Evolutionary conservation across 1,140 invertebrate genomes (phyloP), one percentile per base, ranked within the genome.

Genomic region (Hypsibius dujardini): DNA sequence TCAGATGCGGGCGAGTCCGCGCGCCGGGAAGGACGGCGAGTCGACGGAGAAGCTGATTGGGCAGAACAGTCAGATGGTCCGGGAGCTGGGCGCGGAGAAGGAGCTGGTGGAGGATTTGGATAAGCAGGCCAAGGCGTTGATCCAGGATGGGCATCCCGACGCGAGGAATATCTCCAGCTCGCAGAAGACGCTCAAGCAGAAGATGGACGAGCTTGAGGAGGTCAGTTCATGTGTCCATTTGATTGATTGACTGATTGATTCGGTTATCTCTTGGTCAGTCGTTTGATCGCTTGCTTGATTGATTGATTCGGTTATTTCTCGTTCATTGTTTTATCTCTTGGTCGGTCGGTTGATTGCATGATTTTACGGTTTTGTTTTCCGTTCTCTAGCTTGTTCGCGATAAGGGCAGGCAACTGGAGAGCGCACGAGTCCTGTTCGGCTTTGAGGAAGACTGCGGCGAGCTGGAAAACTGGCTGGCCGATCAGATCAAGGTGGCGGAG

Each of bases 391-490:
- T 42, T 62, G 75, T 42, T 70, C 73, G 47, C 71, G 75, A 56
- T 75, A 79, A 47, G 75, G n/a, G 50, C n/a, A 7, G n/a, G 50
- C 50, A 56, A n/a, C n/a, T 56, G 50, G 50, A n/a, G 7, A 56
- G n/a, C 50, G 7, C 50, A 7, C 7, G n/a, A n/a, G 7, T 56
- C 7, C 7, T 56, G 7, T 56, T 56, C 50, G 50, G 7, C 50
- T 56, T 56, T n/a, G 7, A 56, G n/a, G 50, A 56, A 12, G 50
- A 95, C 78, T 88, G 90, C 2, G 86, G 86, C 72, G 92, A 96
- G 82, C 87, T 95, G 74, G 92, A 95, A 80, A 86, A 87, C 69
- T 95, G 92, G 92, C 84, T 95, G 70, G 85, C 85, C 56, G 91
- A 95, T 80, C 90, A 90, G 77, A 87, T 86, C 69, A 87, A 89